phyloP scores from a whole-genome alignment of 2,797 vertebrate species.

The Hyperoplus lanceolatus region DNA sequence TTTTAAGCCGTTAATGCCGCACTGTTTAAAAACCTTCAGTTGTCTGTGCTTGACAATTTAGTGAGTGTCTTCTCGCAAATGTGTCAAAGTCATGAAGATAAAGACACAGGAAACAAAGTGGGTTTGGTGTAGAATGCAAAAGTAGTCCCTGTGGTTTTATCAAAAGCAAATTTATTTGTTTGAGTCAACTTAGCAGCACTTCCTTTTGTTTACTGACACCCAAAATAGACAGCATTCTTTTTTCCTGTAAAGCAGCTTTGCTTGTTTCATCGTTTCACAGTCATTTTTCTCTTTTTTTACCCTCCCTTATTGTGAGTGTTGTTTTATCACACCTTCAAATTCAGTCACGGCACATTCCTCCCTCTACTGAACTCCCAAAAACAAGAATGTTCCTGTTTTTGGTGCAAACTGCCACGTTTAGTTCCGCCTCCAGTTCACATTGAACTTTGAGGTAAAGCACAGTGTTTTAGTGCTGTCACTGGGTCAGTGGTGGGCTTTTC shows the following conservation, averaged over 20 bases:
- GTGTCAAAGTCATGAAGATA: slow-evolving; percentile 79
- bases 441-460: slow-evolving; percentile 64
- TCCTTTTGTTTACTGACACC: slow-evolving; percentile 85
- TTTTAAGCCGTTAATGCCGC: slow-evolving; percentile 56
- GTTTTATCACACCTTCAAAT: slow-evolving; percentile 80
- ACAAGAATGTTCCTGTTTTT: slow-evolving; percentile 77
- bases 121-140: slow-evolving; percentile 88
- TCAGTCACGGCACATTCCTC: slow-evolving; percentile 69
- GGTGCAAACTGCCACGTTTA: slow-evolving; percentile 74
- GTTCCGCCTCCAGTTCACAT: slow-evolving; percentile 63
- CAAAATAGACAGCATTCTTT: slow-evolving; percentile 83
- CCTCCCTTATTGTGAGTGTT: slow-evolving; percentile 51
- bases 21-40: slow-evolving; percentile 55
- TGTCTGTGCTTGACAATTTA: slow-evolving; percentile 75
- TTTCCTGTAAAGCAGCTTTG: slow-evolving; percentile 80
- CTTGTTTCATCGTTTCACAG: slow-evolving; percentile 74
- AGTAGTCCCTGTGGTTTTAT: slow-evolving; percentile 88
- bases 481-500: slow-evolving; percentile 43
- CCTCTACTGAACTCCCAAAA: slow-evolving; percentile 67
- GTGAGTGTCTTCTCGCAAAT: slow-evolving; percentile 79
- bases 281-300: slow-evolving; percentile 48
- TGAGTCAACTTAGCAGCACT: slow-evolving; percentile 88
- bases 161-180: slow-evolving; percentile 89
- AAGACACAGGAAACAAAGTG: slow-evolving; percentile 86
- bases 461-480: slow-evolving; percentile 34